phyloP scores from a whole-genome alignment of 2,888 invertebrate species.

The Portevinia maculata region DNA sequence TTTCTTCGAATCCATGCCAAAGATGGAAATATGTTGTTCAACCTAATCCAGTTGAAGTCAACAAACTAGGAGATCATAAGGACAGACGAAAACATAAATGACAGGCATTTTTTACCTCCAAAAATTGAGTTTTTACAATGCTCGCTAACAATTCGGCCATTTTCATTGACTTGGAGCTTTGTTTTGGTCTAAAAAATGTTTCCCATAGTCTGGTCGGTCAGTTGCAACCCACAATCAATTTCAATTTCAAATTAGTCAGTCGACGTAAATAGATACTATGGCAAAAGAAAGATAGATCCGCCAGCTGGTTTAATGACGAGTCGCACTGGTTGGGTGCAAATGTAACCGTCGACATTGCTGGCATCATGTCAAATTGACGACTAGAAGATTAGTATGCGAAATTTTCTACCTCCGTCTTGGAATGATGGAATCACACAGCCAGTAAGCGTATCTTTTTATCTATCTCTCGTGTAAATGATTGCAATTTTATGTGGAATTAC shows the following conservation, averaged over 20 bases:
- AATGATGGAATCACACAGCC: conserved; percentile 4
- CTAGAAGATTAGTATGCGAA: conserved; percentile 32
- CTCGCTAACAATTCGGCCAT: too few relatives aligned
- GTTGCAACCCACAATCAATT: conserved; percentile 62
- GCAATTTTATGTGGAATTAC: conserved; percentile 64
- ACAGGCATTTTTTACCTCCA: too few relatives aligned
- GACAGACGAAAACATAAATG: too few relatives aligned
- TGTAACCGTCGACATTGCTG: conserved; percentile 6
- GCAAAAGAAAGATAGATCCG: conserved; percentile 26
- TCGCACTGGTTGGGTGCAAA: conserved; percentile 3
- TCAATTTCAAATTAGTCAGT: conserved; percentile 38
- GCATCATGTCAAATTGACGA: conserved; percentile 60
- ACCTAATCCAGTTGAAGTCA: too few relatives aligned
- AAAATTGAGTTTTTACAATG: too few relatives aligned
- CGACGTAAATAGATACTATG: conserved; percentile 22
- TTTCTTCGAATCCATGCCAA: too few relatives aligned
- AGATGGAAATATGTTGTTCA: too few relatives aligned
- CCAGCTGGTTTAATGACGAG: conserved; percentile 29
- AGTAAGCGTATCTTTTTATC: background rate
- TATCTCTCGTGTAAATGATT: conserved; percentile 52
- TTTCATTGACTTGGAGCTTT: too few relatives aligned
- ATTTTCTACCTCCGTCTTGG: conserved; percentile 7
- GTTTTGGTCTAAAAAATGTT: too few relatives aligned
- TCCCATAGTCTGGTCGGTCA: background rate
- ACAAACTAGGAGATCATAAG: too few relatives aligned